Base-by-base conservation (phyloP, 2,797 vertebrate species). In the Gymnocypris eckloni region DNA sequence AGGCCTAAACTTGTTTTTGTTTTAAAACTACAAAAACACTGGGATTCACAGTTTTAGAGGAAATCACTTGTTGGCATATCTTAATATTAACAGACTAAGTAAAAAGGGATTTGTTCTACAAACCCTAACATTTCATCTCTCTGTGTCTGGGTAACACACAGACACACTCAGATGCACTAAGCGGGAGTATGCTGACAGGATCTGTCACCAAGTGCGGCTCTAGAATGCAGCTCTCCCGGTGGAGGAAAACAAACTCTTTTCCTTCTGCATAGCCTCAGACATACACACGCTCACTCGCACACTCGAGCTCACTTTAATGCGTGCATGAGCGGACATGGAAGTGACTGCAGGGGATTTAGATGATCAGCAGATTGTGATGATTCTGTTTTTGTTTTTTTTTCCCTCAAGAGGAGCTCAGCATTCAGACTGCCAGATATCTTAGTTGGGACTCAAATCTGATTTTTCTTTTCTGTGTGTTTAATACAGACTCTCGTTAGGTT, bases 191-290 rank as follows among this genome's bases (percentile, higher is more conserved):
- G n/a, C 90, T 92, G 93, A 95, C 93, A 91, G 92, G 91, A 89
- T 90, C 93, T 93, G 94, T 95, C 94, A 93, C 90, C 93, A 90
- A 64, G 86, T 85, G 71, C 72, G 70, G 92, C 90, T 91, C 91
- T 92, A 94, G 91, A 94, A 92, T 94, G 92, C 41, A 87, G 92
- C 89, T 87, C 89, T 91, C 67, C 89, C 89, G 87, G 78, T 86
- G 89, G 92, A 94, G 94, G 92, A 92, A 94, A 94, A 94, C 93
- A 94, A 93, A 94, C 85, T 9, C 70, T 79, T 87, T 89, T 76
- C 87, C 77, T 56, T 86, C 78, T 79, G 85, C 79, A 54, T 66
- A 80, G 25, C 83, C 79, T 90, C 84, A 86, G 87, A 50, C 45
- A 76, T 28, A 75, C 69, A 22, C 64, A 33, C 54, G 13, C n/a